Evolutionary conservation across 2,797 vertebrate genomes (phyloP), one percentile per base, ranked within the genome.

Genomic region (Gadopsis bispinosus): DNA sequence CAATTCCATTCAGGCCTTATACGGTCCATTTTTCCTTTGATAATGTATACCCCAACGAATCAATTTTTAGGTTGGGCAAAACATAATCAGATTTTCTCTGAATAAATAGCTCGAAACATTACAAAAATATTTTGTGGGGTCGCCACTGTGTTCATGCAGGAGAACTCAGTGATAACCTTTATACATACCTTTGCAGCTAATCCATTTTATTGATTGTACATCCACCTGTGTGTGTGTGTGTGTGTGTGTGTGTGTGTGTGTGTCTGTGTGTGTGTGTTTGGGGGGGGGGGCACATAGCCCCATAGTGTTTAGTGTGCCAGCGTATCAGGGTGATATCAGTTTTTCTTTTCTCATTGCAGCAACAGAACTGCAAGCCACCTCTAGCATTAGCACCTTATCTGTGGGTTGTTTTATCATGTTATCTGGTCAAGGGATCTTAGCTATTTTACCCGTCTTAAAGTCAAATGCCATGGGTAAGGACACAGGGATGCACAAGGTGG

Each of bases 161-260:
- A 88, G 83, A 91, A 83, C 81, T 66, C 11, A 10, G 64, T 41
- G 93, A 94, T 95, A 94, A 94, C 93, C 94, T 94, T 95, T 94
- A 92, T 91, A 92, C 92, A 90, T 92, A 92, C 88, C 85, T 88
- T 87, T 91, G 89, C 89, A 90, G 91, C 91, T 93, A 93, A 94
- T 95, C 93, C 91, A 94, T 95, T 94, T 94, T 94, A 94, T 94
- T 94, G 94, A 95, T 93, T 92, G 92, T 91, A 83, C 89, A 90
- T 88, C 88, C 84, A 88, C 85, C 92, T 92, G 89, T n/a, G n/a
- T n/a, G n/a, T n/a, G n/a, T n/a, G n/a, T n/a, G n/a, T n/a, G n/a
- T n/a, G n/a, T n/a, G n/a, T n/a, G n/a, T n/a, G n/a, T n/a, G n/a
- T n/a, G n/a, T n/a, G n/a, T n/a, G n/a, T n/a, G n/a, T n/a, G n/a